phyloP scores from a whole-genome alignment of 2,888 invertebrate species.

The Papilio protenor region DNA sequence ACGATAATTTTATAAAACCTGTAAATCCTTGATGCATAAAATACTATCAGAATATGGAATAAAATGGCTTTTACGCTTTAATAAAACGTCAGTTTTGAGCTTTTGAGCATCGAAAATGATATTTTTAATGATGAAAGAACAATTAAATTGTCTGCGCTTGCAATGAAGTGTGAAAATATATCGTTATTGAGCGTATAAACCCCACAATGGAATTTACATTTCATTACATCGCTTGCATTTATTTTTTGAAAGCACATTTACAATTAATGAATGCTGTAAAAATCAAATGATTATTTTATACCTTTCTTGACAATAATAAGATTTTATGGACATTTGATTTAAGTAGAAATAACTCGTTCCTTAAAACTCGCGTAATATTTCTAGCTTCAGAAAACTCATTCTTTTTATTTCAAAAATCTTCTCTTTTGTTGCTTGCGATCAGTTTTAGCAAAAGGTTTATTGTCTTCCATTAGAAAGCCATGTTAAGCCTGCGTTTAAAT shows the following conservation, averaged over 20 bases:
- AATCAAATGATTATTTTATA: neutral
- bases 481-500: conserved; percentile 23
- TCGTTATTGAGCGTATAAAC: conserved; percentile 8
- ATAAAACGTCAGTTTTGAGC: neutral
- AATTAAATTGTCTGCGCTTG: conserved; percentile 19
- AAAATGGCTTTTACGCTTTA: neutral
- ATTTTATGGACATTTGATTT: too few relatives aligned
- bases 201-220: conserved; percentile 1
- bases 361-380: neutral
- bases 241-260: neutral
- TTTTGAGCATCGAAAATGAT: conserved; percentile 3
- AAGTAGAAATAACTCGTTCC: neutral
- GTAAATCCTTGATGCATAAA: neutral
- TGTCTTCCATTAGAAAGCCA: conserved; percentile 24
- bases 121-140: conserved; percentile 16
- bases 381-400: neutral
- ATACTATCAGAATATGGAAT: neutral
- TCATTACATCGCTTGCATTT: neutral
- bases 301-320: too few relatives aligned
- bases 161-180: conserved; percentile 21
- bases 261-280: neutral
- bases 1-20: too few relatives aligned
- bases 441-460: conserved; percentile 6
- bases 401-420: neutral
- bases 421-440: neutral